Percentiles rank a stretch among this genome's conserved stretches.
These are phyloP conservation scores for Seira sanloemensis DNA, from an alignment of 2,888 invertebrate genomes.

Conservation along the genomic window DNA sequence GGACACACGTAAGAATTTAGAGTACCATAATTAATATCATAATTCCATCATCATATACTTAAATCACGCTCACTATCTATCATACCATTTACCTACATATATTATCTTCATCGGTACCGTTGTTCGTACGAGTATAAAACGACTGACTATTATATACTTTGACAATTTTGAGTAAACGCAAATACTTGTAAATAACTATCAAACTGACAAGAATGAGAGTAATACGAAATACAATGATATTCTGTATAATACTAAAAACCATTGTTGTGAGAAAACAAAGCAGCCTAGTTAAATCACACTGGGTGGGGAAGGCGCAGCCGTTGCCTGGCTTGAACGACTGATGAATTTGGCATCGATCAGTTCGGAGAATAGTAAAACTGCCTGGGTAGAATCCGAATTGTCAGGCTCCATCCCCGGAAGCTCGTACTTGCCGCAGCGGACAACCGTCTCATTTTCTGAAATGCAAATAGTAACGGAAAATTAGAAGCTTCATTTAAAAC, in stretches of 20 bases:
- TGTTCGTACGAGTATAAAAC: neutral
- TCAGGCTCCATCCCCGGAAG: slow-evolving; percentile 8
- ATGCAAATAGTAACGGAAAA: slow-evolving; percentile 16
- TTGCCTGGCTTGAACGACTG: neutral
- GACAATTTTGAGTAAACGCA: neutral
- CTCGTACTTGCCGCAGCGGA: slow-evolving; percentile 46
- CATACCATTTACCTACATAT: no score
- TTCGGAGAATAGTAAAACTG: slow-evolving; percentile 17
- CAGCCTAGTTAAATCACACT: neutral
- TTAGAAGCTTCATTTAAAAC: neutral
- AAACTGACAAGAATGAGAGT: neutral
- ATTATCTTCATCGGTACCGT: neutral
- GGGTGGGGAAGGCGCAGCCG: neutral
- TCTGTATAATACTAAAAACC: no score
- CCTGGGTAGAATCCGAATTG: neutral
- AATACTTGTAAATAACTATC: neutral
- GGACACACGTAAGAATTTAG: no score
- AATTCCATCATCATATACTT: no score
- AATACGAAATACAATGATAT: neutral
- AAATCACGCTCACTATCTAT: no score
- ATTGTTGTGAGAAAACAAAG: neutral
- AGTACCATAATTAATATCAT: no score
- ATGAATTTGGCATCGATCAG: slow-evolving; percentile 33
- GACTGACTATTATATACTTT: neutral
- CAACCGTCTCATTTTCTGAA: slow-evolving; percentile 41